Evolutionary conservation across 2,888 invertebrate species (phyloP).

Genomic region (Listrodromus nycthemerus): DNA sequence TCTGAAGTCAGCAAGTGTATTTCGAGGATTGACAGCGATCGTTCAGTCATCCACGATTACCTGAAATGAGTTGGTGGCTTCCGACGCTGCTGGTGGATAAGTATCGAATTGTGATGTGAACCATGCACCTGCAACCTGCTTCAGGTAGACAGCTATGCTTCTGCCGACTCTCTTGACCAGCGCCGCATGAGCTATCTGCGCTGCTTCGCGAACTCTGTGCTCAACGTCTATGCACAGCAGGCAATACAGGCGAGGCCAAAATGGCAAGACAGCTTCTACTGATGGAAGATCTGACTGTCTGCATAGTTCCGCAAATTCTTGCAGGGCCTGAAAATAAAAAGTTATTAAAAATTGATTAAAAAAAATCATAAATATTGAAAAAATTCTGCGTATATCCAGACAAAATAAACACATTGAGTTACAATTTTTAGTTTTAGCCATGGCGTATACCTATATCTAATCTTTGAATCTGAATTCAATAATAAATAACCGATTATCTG

Average conservation of each 20-base stretch:
- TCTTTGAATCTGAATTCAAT: too few species aligned
- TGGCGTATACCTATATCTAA: too few species aligned
- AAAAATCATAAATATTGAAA: slow-evolving; percentile 28
- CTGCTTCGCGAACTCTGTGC: slow-evolving; percentile 92
- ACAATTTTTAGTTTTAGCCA: too few species aligned
- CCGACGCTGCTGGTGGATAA: slow-evolving; percentile 92
- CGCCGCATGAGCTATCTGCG: slow-evolving; percentile 90
- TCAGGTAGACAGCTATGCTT: slow-evolving; percentile 92
- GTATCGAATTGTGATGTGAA: slow-evolving; percentile 94
- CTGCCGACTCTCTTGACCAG: slow-evolving; percentile 90
- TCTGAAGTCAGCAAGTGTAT: slow-evolving; percentile 1
- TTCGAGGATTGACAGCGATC: background rate
- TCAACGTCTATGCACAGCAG: slow-evolving; percentile 92
- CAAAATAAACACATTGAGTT: too few species aligned
- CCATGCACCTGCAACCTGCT: slow-evolving; percentile 93
- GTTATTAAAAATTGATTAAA: slow-evolving; percentile 10
- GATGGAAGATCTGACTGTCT: slow-evolving; percentile 88
- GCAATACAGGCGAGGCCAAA: slow-evolving; percentile 94
- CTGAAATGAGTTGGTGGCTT: slow-evolving; percentile 89
- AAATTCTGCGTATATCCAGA: too few species aligned
- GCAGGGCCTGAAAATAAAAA: slow-evolving; percentile 88
- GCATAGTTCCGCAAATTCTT: slow-evolving; percentile 92
- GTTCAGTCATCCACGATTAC: slow-evolving; percentile 77
- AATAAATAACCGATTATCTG: too few species aligned
- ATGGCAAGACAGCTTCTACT: slow-evolving; percentile 90